Base-by-base conservation (phyloP, 35 echinoderm and acorn worm species). In the Holothuria glaberrima region DNA sequence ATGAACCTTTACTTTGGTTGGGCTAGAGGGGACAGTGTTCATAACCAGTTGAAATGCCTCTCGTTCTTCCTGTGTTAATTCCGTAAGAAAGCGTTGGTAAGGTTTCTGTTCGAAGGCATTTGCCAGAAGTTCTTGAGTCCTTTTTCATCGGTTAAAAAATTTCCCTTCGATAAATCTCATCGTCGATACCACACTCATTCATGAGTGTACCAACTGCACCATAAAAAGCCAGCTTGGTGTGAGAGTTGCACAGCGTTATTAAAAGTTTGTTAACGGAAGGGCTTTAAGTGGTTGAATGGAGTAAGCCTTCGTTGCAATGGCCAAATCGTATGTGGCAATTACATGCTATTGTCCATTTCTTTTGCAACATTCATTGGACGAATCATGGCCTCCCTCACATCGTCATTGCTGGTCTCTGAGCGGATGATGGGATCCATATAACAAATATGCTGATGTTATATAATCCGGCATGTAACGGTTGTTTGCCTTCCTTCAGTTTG, bases 371-470 rank as follows among this genome's bases (percentile, higher is more conserved):
- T 92, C 68, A 95, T 63, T 19, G 76, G 74, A 19, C 69, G 86
- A 29, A 95, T 82, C 94, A 95, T 92, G 32, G 87, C 92, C 45
- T 95, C 90, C 30, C 81, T 89, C 44, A 90, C 91, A 9, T 92
- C 91, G 75, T 95, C 94, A 80, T 95, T 95, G 70, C 92, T 95
- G 2, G 94, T 95, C 56, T 90, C 90, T 63, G 90, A 95, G 77
- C 59, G 89, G 6, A 86, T 77, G 72, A 92, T 95, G 27, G 94
- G 94, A 54, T 95, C 86, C 94, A 92, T 95, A 69, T 92, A 95
- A 36, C 86, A 90, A 48, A 92, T 95, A 32, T 68, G 77, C 92
- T 80, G 88, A 63, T 90, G n/a, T 92, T 36, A 95, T 79, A 81
- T n/a, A 90, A 95, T 66, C 94, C 90, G 31, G 66, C 76, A 80